Evolutionary conservation across 1,140 invertebrate genomes (phyloP).

Genomic region (Lethrus apterus): DNA sequence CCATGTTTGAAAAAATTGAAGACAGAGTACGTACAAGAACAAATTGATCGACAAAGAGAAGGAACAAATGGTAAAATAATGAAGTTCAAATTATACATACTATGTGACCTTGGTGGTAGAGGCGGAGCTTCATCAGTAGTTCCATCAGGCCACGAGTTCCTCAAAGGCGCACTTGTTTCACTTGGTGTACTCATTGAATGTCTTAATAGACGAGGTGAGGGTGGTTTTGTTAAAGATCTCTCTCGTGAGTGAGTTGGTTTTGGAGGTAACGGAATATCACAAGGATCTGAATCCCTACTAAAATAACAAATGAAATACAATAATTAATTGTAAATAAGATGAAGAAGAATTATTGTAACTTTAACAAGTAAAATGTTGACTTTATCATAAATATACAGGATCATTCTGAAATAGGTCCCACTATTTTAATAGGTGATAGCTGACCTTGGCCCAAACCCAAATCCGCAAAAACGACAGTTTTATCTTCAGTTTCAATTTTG

Average conservation of each 20-base stretch:
- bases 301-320: no score
- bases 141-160: constrained; percentile 54
- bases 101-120: constrained; percentile 52
- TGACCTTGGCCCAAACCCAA: no score
- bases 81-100: constrained; percentile 43
- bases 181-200: constrained; percentile 46
- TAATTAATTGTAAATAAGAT: no score
- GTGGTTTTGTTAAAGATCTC: constrained; percentile 50
- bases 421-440: no score
- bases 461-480: no score
- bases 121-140: constrained; percentile 51
- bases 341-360: no score
- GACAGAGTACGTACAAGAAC: constrained; percentile 3
- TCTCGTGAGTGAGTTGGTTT: constrained; percentile 48
- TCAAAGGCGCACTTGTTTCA: constrained; percentile 40
- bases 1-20: no score
- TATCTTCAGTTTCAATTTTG: no score
- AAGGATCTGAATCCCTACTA: constrained; percentile 34
- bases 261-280: constrained; percentile 42
- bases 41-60: constrained; percentile 11
- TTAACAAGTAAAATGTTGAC: no score
- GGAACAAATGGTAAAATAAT: constrained; percentile 9
- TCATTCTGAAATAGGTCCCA: no score
- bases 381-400: no score
- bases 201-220: constrained; percentile 50